phyloP scores from a whole-genome alignment of 2,113 vertebrate species.

The Thunnus thynnus region DNA sequence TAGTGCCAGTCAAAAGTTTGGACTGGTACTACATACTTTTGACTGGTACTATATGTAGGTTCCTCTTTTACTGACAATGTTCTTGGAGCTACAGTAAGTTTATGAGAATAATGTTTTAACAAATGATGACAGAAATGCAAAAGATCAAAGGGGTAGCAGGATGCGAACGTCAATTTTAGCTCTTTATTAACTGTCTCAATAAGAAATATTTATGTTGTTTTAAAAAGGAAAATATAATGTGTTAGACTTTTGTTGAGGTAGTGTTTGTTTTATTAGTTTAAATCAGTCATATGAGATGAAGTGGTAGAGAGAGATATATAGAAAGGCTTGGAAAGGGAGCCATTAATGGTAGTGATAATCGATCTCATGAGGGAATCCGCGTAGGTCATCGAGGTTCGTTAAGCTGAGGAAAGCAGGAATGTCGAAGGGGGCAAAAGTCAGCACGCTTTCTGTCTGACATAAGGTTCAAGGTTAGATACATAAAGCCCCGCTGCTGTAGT shows the following conservation, averaged over 20 bases:
- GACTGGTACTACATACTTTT: too few relatives aligned
- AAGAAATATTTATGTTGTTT: not conserved
- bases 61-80: not conserved
- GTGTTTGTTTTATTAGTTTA: not conserved
- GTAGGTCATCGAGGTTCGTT: not conserved
- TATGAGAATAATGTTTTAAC: not conserved
- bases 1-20: too few relatives aligned
- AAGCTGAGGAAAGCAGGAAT: not conserved
- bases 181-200: not conserved
- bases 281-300: not conserved
- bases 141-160: too few relatives aligned
- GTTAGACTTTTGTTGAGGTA: not conserved
- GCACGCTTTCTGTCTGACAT: not conserved
- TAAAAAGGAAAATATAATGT: not conserved
- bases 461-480: not conserved
- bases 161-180: not conserved
- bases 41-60: not conserved
- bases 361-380: not conserved
- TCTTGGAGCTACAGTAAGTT: accelerated
- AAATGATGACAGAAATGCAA: not conserved
- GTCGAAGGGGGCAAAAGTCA: not conserved
- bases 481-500: too few relatives aligned
- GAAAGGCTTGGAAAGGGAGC: not conserved
- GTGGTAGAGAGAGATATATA: not conserved
- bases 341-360: not conserved